Percentiles rank a stretch among this genome's conserved stretches.
These are phyloP conservation scores for Mixornis gularis DNA, from an alignment of 2,113 vertebrate species.

Conservation along the genomic window DNA sequence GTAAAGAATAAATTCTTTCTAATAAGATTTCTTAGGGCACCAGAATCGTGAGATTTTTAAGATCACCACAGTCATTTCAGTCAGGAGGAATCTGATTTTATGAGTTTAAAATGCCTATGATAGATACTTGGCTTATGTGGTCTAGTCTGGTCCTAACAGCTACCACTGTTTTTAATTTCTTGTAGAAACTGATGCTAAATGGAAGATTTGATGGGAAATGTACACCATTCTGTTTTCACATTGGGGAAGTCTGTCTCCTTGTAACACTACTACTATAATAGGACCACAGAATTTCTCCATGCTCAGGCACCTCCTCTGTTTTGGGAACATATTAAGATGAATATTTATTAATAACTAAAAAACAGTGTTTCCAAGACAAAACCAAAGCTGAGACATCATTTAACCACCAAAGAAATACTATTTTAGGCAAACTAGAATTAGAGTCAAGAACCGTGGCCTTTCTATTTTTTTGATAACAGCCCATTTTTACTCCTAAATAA, in stretches of 20 bases:
- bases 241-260: not conserved
- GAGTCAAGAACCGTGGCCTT: accelerated
- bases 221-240: not conserved
- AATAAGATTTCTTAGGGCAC: not conserved
- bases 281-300: not conserved
- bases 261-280: accelerated
- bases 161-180: not conserved
- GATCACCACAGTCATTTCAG: not conserved
- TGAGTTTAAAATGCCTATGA: not conserved
- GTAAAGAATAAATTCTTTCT: not conserved
- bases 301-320: not conserved
- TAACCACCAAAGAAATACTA: not conserved
- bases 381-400: not conserved
- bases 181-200: not conserved
- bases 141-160: not conserved
- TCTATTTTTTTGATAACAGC: not conserved
- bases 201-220: not conserved
- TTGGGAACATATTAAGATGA: not conserved
- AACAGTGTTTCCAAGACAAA: not conserved
- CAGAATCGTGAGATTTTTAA: not conserved
- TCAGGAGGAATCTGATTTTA: not conserved
- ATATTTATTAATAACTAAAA: not conserved
- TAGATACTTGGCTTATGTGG: not conserved
- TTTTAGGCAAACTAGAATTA: not conserved
- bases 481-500: not conserved